Evolutionary conservation across 1,140 invertebrate genomes (phyloP), one percentile per base, ranked within the genome.

Genomic region (Magallana gigas): DNA sequence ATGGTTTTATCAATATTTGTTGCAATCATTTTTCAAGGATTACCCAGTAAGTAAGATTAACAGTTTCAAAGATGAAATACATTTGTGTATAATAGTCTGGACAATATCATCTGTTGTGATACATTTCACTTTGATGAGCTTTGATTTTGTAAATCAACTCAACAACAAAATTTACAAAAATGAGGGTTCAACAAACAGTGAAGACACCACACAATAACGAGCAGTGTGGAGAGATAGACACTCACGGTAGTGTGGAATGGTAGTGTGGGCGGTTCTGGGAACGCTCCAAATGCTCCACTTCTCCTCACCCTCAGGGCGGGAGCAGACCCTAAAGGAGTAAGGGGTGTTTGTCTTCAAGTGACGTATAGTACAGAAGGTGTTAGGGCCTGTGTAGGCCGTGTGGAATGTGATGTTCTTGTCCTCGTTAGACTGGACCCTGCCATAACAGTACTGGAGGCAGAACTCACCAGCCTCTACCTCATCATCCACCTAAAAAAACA

Each of bases 211-310:
- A 4, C 36, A 4, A 48, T 5, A 4, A 48, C 1, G 36, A 48
- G 36, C 36, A 48, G 36, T 5, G 36, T 2, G 36, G 36, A 48
- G 3, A 48, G 36, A 29, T 36, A 2, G 18, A 80, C 11, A 88
- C 91, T 87, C 88, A 94, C 94, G 90, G 86, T 94, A 92, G 76
- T 93, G 94, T 58, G 87, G 90, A 84, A 94, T 91, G 12, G 90
- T 88, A 48, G 93, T 94, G 29, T 87, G 59, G 16, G 92, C 91
- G 12, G 91, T 87, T 83, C 83, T 89, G 8, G 93, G 92, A 3
- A 94, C 88, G 90, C 93, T 93, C 92, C 92, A 94, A 18, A 90
- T 84, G 84, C 92, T 92, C 93, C 93, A 94, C 36, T 87, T 87
- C 57, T 88, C 86, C 23, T 90, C 85, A 4, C 87, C 87, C 57